Percentiles rank a stretch among this genome's conserved stretches.
phyloP scores from a whole-genome alignment of 1,140 invertebrate species.

The Pogonognathellus flavescens region DNA sequence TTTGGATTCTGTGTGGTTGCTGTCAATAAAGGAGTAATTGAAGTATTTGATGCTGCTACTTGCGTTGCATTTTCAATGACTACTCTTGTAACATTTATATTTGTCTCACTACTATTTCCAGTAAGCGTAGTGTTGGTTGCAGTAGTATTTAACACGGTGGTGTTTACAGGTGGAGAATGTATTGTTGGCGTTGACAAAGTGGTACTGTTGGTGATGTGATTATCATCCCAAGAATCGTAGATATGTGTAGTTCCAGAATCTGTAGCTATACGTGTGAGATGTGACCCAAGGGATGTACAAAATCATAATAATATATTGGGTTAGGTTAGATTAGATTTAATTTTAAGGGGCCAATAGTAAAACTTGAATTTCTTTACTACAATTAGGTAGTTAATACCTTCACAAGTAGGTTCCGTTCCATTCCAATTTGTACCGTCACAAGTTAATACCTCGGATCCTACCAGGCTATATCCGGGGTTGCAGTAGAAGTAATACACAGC shows the following conservation, averaged over 20 bases:
- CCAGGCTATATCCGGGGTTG: constrained; percentile 26
- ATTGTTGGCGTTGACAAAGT: background rate
- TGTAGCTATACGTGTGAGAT: too few species aligned
- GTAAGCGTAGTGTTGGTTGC: background rate
- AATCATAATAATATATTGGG: too few species aligned
- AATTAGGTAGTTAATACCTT: constrained; percentile 47
- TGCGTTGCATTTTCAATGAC: background rate
- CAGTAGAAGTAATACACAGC: constrained; percentile 60
- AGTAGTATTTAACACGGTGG: background rate
- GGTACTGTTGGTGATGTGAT: too few species aligned
- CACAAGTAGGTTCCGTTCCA: constrained; percentile 59
- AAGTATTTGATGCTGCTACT: background rate
- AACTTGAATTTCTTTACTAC: too few species aligned
- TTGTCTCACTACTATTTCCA: background rate
- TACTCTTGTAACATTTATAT: background rate
- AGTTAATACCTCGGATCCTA: constrained; percentile 45
- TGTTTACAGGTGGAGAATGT: background rate
- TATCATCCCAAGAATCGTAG: too few species aligned
- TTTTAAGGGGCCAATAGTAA: too few species aligned
- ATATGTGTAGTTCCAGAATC: too few species aligned
- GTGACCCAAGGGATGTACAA: too few species aligned
- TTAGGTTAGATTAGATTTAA: too few species aligned
- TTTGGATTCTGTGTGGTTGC: background rate
- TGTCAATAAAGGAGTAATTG: background rate
- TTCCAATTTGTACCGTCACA: constrained; percentile 61